Conservation (phyloP, 2,797 vertebrate genomes). For the Sebastiscus albofasciatus region DNA sequence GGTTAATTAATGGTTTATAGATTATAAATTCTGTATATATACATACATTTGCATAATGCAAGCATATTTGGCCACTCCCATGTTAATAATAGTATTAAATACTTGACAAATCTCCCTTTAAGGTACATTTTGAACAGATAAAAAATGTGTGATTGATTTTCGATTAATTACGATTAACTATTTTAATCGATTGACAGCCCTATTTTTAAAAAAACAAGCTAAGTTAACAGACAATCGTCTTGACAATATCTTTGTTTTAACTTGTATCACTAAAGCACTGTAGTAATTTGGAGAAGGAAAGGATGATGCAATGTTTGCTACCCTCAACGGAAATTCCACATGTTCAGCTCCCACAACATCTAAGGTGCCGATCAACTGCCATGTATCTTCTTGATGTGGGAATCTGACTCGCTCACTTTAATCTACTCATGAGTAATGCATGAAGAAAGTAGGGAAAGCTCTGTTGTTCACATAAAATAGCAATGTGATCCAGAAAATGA, state of each 20-base stretch:
- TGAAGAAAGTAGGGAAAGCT: conserved; percentile 9
- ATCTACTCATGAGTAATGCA: conserved; percentile 30
- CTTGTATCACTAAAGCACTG: neutral
- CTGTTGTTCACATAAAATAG: conserved; percentile 8
- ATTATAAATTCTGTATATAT: too few relatives aligned
- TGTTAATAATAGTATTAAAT: too few relatives aligned
- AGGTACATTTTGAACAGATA: too few relatives aligned
- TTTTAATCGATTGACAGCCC: too few relatives aligned
- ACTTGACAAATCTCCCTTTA: too few relatives aligned
- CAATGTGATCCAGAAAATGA: conserved; percentile 7
- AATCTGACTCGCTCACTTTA: conserved; percentile 24
- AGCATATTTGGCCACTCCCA: too few relatives aligned
- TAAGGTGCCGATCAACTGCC: conserved; percentile 19
- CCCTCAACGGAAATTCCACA: neutral
- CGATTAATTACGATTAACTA: too few relatives aligned
- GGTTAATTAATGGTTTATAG: too few relatives aligned
- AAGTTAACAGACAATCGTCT: neutral
- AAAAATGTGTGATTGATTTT: too few relatives aligned
- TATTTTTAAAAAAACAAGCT: neutral
- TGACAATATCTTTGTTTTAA: neutral
- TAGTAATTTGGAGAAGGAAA: neutral
- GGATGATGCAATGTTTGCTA: conserved; percentile 14
- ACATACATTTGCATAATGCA: too few relatives aligned
- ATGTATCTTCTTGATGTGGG: conserved; percentile 17
- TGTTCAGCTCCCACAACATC: conserved; percentile 18